Percentiles rank a stretch among this genome's conserved stretches.
Evolutionary conservation across 2,797 vertebrate species (phyloP).

Genomic region (Micrastur ruficollis): DNA sequence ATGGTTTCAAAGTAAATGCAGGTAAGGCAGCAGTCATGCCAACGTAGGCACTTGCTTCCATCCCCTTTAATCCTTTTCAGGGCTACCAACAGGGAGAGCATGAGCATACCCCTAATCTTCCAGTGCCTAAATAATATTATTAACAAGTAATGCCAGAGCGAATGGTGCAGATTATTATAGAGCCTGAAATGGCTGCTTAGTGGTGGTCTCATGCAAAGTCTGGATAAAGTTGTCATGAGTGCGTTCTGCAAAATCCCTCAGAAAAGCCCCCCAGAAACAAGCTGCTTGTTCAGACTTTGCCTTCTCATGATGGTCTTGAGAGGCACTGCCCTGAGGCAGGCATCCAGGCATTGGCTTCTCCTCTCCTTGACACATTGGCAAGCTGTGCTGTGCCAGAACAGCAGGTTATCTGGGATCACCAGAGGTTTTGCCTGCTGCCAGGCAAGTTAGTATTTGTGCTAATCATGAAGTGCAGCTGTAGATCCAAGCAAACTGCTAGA

Average conservation of each 20-base stretch:
- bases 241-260: not conserved
- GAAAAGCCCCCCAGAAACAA: not conserved
- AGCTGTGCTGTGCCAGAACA: not conserved
- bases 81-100: not conserved
- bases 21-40: not conserved
- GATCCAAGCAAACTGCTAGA: not conserved
- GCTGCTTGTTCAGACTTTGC: not conserved
- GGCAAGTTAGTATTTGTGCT: not conserved
- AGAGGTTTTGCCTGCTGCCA: not conserved
- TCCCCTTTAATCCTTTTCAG: not conserved
- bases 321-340: not conserved
- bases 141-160: not conserved
- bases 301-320: not conserved
- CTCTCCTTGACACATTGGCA: not conserved
- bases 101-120: not conserved
- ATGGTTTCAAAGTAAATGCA: not conserved
- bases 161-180: not conserved
- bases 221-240: not conserved
- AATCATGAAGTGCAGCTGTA: not conserved
- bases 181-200: not conserved
- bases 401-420: not conserved
- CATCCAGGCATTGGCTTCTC: not conserved
- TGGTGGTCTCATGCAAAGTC: not conserved
- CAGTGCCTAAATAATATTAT: not conserved
- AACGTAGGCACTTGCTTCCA: not conserved